Base-by-base conservation (phyloP, 2,113 vertebrate genomes). In the Hippocampus guttulatus region DNA sequence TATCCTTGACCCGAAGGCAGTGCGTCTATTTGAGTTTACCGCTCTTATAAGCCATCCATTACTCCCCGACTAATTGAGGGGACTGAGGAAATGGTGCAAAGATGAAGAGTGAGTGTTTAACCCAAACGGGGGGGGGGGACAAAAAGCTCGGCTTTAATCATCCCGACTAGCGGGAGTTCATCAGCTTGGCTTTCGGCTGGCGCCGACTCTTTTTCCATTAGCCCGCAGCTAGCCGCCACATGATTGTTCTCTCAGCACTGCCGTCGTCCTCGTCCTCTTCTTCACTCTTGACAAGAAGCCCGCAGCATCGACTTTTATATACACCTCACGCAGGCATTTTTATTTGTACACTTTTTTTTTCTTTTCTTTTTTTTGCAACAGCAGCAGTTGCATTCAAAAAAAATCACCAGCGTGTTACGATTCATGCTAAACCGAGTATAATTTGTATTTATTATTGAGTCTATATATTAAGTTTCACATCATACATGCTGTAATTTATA, bases 71-170 rank as follows among this genome's bases (percentile, higher is more conserved):
- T 74, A 84, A 87, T 66, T 74, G 78, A 78, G 61, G 78, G 58
- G 79, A 80, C 65, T 71, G 76, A 75, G 21, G 27, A 67, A 80
- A 68, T 72, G 74, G 64, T 51, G 54, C 60, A 27, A 67, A 83
- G 72, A 82, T 14, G 41, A 45, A 71, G 77, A 55, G 65, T 4
- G 71, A 70, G 73, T 1, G 41, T 74, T 72, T 74, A 78, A 82
- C 76, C 78, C 63, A 23, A 27, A 27, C 25, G 25, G 25, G 25
- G 67, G 69, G 77, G 58, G 72, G 43, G 71, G 64, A 7, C 15
- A 33, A 79, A 71, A 81, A 84, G 85, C 49, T 82, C 78, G 80
- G 75, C 81, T 79, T 89, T 87, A 90, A 92, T 90, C 89, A 90
- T 89, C 80, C 82, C 55, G 11, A 67, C 78, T 85, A 79, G 83